Evolutionary conservation across 2,113 vertebrate genomes (phyloP).

Genomic region (Engystomops pustulosus): DNA sequence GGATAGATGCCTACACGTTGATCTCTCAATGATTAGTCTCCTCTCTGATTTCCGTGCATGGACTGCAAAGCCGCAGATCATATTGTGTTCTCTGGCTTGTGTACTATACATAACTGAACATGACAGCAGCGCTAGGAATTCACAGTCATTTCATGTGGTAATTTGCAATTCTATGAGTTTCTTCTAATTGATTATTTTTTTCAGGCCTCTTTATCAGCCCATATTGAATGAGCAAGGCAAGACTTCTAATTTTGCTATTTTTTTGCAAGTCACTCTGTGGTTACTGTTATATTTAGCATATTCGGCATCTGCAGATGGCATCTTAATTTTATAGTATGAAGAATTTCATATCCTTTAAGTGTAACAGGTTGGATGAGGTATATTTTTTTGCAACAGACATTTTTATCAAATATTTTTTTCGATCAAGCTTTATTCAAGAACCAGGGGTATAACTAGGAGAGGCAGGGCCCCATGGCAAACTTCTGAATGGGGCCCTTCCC

Average conservation of each 20-base stretch:
- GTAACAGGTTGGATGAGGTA: background rate
- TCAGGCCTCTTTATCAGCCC: background rate
- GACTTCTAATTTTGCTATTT: background rate
- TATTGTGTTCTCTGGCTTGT: constrained; percentile 64
- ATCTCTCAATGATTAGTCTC: constrained; percentile 47
- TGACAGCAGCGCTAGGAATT: constrained; percentile 61
- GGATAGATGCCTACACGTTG: constrained; percentile 28
- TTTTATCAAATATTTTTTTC: background rate
- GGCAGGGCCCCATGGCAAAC: no score
- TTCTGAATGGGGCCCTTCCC: no score
- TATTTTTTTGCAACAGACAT: background rate
- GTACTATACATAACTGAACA: constrained; percentile 62
- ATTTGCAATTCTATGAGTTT: constrained; percentile 17
- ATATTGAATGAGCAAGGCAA: background rate
- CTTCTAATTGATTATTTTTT: constrained; percentile 12
- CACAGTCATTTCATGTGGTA: constrained; percentile 56
- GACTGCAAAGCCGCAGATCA: constrained; percentile 66
- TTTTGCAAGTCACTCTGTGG: background rate
- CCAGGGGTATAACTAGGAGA: no score
- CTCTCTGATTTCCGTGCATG: constrained; percentile 30
- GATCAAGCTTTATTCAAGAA: background rate
- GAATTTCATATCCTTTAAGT: background rate
- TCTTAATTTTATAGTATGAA: background rate
- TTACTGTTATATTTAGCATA: background rate
- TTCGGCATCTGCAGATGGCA: background rate